A percentile compares a stretch with the other conserved stretches of the same genome.
These are phyloP conservation scores for Drosophila aff. DNA, from an alignment of 1,140 invertebrate genomes.

Conservation along the genomic window DNA sequence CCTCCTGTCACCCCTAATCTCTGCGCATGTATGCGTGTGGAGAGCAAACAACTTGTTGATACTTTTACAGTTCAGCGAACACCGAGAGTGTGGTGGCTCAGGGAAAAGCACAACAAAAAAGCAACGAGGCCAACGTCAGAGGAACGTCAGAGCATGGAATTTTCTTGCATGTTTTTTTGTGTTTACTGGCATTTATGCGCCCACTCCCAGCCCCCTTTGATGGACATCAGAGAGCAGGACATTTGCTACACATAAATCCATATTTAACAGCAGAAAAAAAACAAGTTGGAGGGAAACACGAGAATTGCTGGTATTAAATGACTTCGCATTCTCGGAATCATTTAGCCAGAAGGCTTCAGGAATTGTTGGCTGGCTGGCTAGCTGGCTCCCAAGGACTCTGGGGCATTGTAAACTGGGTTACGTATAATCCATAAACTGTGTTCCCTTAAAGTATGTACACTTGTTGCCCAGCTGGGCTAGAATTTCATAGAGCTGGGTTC, in stretches of 20 bases:
- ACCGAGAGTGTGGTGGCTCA: constrained; percentile 38
- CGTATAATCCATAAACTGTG: constrained; percentile 31
- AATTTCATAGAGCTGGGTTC: constrained; percentile 20
- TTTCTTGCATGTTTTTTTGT: constrained; percentile 60
- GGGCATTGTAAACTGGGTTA: constrained; percentile 50
- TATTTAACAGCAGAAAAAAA: constrained; percentile 16
- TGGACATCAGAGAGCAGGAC: constrained; percentile 43
- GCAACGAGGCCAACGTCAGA: constrained; percentile 63
- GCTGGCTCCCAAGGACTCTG: constrained; percentile 16
- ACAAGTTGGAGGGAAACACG: constrained; percentile 15
- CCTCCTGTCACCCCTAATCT: constrained; percentile 17
- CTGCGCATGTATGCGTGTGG: constrained; percentile 51
- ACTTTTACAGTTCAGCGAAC: constrained; percentile 82
- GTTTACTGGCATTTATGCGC: constrained; percentile 60
- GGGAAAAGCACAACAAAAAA: constrained; percentile 15
- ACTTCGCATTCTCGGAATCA: constrained; percentile 48
- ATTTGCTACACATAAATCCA: constrained; percentile 29
- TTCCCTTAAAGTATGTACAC: constrained; percentile 23
- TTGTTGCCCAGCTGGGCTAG: constrained; percentile 16
- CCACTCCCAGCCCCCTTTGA: constrained; percentile 2
- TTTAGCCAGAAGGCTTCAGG: constrained; percentile 56
- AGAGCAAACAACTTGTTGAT: constrained; percentile 83
- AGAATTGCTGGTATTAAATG: constrained; percentile 44
- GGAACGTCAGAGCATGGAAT: constrained; percentile 63
- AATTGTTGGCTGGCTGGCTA: constrained; percentile 11